Base-by-base conservation (phyloP, 1,140 invertebrate genomes). In the Lordiphosa collinella region DNA sequence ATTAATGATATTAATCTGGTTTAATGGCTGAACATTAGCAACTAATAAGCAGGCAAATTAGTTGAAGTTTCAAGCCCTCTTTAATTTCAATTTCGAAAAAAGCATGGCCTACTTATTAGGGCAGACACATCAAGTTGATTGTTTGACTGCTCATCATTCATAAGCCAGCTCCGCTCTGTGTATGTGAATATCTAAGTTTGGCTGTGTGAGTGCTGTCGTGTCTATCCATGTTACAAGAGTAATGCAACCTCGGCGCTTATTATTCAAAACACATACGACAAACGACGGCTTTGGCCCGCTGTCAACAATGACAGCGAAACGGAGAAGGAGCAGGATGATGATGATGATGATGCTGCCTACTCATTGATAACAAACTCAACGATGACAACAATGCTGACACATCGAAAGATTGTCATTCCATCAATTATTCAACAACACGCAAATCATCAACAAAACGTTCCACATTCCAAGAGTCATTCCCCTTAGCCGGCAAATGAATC, bases 401-500 rank as follows among this genome's bases (percentile, higher is more conserved):
- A 82, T 82, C 78, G 78, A 78, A 69, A 65, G 58, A 72, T 76
- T 82, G 78, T 84, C 78, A 76, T 78, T 72, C 73, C 72, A 82
- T 82, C 78, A 82, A 76, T 84, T 82, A 82, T 82, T 84, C 65
- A 70, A 14, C 41, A 61, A 69, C 64, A 67, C 66, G 66, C 66
- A 70, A 70, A 68, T 68, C 65, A 68, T 68, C 65, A 68, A 60
- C 64, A 68, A 68, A 68, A 54, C 65, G 64, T 43, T 66, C 50
- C 50, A 59, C 60, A 71, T 70, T 67, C 54, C 54, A 56, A 61
- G 65, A 62, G 49, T 59, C 59, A 72, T 46, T 32, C 8, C 4
- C 14, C 22, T 13, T 3, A 37, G 13, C 9, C n/a, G 52, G 62
- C 29, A 60, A 60, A 49, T 32, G 62, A 32, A 48, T 49, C 60